Conservation (phyloP, 2,797 vertebrate genomes). For the Malurus splendens region DNA sequence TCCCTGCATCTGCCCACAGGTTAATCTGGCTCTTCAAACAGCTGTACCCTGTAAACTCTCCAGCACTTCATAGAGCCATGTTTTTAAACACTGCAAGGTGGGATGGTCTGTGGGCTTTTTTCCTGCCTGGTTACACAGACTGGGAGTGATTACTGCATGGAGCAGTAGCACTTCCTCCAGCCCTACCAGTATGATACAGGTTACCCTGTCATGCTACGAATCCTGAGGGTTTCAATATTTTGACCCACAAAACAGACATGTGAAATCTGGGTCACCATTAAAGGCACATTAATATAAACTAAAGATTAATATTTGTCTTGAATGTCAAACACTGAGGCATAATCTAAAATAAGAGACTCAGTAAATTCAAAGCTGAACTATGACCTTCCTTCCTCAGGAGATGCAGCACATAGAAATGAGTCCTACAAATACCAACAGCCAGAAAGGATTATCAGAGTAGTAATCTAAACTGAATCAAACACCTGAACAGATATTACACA, state of each 20-base stretch:
- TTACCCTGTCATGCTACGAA: not conserved
- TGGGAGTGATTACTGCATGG: not conserved
- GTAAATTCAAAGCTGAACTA: not conserved
- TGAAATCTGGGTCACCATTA: not conserved
- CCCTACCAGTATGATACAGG: not conserved
- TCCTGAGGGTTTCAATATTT: not conserved
- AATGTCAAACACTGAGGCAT: not conserved
- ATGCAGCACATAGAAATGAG: not conserved
- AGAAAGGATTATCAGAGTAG: constrained; percentile 9
- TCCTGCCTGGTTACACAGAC: not conserved
- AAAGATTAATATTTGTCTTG: not conserved
- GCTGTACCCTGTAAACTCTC: not conserved
- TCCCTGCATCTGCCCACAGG: not conserved
- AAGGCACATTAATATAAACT: not conserved
- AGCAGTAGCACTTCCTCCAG: not conserved
- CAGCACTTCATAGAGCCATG: not conserved
- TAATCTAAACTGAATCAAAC: constrained; percentile 41
- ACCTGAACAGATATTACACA: constrained; percentile 22
- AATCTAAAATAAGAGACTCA: not conserved
- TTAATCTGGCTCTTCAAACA: not conserved
- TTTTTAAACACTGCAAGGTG: not conserved
- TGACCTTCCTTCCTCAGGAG: not conserved
- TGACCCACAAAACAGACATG: not conserved
- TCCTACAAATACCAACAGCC: constrained; percentile 18
- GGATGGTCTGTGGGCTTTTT: not conserved